Conservation (phyloP, 1,140 invertebrate species). For the Saccostrea glomerata region DNA sequence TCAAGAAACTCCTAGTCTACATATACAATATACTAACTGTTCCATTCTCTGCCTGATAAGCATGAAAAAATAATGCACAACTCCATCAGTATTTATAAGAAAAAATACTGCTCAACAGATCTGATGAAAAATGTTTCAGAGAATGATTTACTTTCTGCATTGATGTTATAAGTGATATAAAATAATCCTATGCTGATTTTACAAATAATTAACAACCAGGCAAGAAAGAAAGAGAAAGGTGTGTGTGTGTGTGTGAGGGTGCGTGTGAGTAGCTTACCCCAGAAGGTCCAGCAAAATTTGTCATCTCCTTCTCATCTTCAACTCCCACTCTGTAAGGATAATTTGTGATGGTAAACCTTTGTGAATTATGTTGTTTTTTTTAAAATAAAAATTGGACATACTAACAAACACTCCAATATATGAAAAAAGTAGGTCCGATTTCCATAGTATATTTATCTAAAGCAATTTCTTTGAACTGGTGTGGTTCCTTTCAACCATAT, state of each 20-base stretch:
- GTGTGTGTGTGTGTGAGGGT: too few species aligned
- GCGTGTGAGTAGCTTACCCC: slow-evolving; percentile 25
- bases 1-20: not conserved
- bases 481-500: too few species aligned
- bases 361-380: not conserved
- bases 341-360: not conserved
- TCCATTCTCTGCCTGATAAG: not conserved
- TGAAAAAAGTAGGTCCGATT: too few species aligned
- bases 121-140: not conserved
- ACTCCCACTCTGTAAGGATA: slow-evolving; percentile 88
- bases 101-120: not conserved
- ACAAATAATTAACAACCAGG: too few species aligned
- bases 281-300: slow-evolving; percentile 78
- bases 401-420: too few species aligned
- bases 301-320: slow-evolving; percentile 87
- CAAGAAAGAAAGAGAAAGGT: not conserved
- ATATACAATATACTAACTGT: not conserved
- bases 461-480: too few species aligned
- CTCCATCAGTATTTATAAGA: not conserved
- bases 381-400: too few species aligned
- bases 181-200: too few species aligned
- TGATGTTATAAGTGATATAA: not conserved
- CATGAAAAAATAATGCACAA: slow-evolving; percentile 2
- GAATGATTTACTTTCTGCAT: not conserved
- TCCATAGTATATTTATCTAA: too few species aligned